Conservation (phyloP, 2,797 vertebrate species). For the Pseudochaenichthys georgianus region DNA sequence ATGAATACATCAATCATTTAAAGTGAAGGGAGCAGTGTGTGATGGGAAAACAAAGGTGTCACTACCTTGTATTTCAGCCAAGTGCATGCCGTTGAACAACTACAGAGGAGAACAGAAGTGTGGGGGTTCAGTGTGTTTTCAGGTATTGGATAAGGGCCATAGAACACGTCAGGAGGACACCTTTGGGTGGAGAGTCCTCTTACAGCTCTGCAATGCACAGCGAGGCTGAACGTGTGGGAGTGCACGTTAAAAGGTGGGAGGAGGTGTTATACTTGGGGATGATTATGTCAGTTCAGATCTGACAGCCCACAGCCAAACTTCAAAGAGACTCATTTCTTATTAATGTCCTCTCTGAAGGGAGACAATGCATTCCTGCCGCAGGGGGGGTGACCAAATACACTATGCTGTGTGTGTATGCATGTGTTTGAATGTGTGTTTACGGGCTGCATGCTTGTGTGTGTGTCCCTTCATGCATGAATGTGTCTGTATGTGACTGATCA, state of each 20-base stretch:
- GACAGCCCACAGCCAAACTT: slow-evolving; percentile 59
- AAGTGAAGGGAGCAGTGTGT: slow-evolving; percentile 17
- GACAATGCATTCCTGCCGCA: slow-evolving; percentile 40
- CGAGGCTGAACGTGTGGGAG: slow-evolving; percentile 47
- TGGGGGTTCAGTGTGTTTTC: slow-evolving; percentile 15
- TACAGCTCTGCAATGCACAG: slow-evolving; percentile 18
- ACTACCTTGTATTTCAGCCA: slow-evolving; percentile 14
- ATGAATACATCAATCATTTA: slow-evolving; percentile 10
- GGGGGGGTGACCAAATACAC: slow-evolving; percentile 31
- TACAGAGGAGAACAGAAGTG: slow-evolving; percentile 30
- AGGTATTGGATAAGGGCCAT: slow-evolving; percentile 36
- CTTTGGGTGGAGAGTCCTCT: slow-evolving; percentile 13
- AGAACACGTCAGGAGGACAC: slow-evolving; percentile 17
- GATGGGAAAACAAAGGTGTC: slow-evolving; percentile 4
- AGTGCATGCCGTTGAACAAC: slow-evolving; percentile 1
- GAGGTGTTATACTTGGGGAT: slow-evolving; percentile 59
- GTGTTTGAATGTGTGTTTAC: slow-evolving; percentile 27
- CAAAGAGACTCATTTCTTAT: slow-evolving; percentile 72
- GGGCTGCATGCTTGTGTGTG: not conserved
- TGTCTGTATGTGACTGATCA: slow-evolving; percentile 46
- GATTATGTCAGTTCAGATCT: slow-evolving; percentile 72
- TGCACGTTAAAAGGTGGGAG: slow-evolving; percentile 60
- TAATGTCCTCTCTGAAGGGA: slow-evolving; percentile 62
- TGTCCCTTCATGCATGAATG: slow-evolving; percentile 12
- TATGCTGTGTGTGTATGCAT: slow-evolving; percentile 15